A percentile compares a stretch with the other conserved stretches of the same genome.
Conservation (phyloP, 2,888 invertebrate genomes). For the Branchellion lobata region DNA sequence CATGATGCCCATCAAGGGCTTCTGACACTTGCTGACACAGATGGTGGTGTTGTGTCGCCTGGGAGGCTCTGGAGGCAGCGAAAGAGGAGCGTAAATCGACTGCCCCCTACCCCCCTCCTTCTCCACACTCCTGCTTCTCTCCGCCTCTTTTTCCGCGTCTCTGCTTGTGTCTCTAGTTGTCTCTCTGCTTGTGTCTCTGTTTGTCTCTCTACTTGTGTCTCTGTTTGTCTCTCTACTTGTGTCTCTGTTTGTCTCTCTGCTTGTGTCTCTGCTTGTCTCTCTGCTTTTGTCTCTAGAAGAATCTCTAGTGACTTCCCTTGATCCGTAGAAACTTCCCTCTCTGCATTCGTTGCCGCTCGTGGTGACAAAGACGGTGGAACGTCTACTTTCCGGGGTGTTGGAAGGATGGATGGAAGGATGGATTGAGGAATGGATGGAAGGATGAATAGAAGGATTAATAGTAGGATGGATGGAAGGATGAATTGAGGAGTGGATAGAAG, state of each 20-base stretch:
- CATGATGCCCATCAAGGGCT: not conserved
- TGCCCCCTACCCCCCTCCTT: constrained; percentile 10
- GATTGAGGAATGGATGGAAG: not conserved
- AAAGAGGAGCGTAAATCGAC: constrained; percentile 18
- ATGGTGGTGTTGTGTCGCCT: constrained; percentile 24
- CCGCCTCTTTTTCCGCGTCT: not conserved
- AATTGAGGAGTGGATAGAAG: not conserved
- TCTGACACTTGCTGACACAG: not conserved
- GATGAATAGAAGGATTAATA: no score
- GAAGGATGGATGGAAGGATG: constrained; percentile 14
- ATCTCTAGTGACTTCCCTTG: not conserved
- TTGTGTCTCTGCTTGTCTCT: no score
- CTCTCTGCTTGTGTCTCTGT: no score
- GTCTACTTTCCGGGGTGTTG: not conserved
- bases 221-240: no score
- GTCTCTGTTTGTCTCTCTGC: no score
- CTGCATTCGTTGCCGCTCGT: not conserved
- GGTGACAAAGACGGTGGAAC: not conserved
- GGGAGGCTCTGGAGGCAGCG: constrained; percentile 32
- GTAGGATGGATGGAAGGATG: no score
- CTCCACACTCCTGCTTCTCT: not conserved
- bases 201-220: no score
- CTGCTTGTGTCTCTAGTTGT: not conserved
- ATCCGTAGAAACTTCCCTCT: constrained; percentile 6
- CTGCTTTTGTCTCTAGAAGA: no score